These are phyloP conservation scores for Macrophya alboannulata DNA, from an alignment of 2,888 invertebrate species.

Conservation along the genomic window DNA sequence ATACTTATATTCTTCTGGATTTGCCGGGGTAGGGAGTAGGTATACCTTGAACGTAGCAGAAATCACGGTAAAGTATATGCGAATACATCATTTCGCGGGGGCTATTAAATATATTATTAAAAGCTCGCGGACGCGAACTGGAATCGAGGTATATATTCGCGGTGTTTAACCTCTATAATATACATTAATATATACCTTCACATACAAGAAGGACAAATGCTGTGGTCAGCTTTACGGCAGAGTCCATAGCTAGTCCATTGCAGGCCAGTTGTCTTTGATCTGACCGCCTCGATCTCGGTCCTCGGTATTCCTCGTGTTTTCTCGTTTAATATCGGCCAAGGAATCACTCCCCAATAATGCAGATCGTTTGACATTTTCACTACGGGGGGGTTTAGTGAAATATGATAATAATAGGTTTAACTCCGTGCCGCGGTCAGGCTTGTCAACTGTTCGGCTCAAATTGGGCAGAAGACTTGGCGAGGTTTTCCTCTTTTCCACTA, in stretches of 20 bases:
- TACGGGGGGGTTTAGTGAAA: conserved; percentile 72
- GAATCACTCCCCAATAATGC: conserved; percentile 66
- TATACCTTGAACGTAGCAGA: not conserved
- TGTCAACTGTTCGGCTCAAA: conserved; percentile 72
- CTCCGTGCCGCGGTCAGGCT: conserved; percentile 67
- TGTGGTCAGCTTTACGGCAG: conserved; percentile 10
- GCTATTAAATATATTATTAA: conserved; percentile 47
- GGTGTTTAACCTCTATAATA: conserved; percentile 26
- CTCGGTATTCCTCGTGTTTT: conserved; percentile 3
- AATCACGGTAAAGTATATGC: conserved; percentile 34
- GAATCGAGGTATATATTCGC: conserved; percentile 1
- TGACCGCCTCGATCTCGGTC: conserved; percentile 48
- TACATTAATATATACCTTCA: conserved; percentile 19
- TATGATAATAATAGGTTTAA: conserved; percentile 77
- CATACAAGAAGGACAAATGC: conserved; percentile 34
- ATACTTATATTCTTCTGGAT: not conserved
- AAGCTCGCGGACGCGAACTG: conserved; percentile 19
- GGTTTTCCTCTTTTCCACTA: conserved; percentile 30
- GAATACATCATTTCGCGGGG: conserved; percentile 21
- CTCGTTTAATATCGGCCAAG: conserved; percentile 57
- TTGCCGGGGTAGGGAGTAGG: not conserved
- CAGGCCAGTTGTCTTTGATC: conserved; percentile 50
- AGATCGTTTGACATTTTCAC: conserved; percentile 77
- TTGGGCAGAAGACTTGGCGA: conserved; percentile 73
- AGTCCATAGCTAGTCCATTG: not conserved